phyloP scores from a whole-genome alignment of 2,888 invertebrate genomes.

The Muscina levida region DNA sequence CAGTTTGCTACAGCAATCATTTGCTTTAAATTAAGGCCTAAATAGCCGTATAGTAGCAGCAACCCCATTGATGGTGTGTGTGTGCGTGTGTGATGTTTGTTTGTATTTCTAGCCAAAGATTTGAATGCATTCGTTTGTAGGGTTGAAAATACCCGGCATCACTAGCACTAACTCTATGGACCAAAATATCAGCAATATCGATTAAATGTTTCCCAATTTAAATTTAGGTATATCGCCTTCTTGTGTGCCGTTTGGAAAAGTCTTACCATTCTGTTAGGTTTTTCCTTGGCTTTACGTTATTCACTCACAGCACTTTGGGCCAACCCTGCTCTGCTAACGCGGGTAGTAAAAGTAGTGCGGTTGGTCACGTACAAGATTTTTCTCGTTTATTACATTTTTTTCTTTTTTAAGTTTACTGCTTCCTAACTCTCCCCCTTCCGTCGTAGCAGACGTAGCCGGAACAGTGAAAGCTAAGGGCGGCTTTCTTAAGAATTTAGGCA shows the following conservation, averaged over 20 bases:
- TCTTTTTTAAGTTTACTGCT: constrained; percentile 76
- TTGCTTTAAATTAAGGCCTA: constrained; percentile 77
- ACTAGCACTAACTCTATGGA: no score
- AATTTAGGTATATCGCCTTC: constrained; percentile 49
- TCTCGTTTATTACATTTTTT: constrained; percentile 78
- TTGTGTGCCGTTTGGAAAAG: no score
- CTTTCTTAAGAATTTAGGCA: constrained; percentile 33
- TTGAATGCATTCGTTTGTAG: constrained; percentile 16
- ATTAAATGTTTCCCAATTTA: constrained; percentile 62
- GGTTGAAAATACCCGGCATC: constrained; percentile 25
- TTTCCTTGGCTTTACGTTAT: no score
- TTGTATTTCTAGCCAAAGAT: constrained; percentile 21
- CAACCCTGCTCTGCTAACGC: constrained; percentile 56
- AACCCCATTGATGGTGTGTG: constrained; percentile 58
- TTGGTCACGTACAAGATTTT: constrained; percentile 79
- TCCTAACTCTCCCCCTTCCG: constrained; percentile 66
- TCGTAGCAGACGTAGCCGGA: neutral
- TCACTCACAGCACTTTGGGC: constrained; percentile 31
- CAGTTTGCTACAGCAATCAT: constrained; percentile 71
- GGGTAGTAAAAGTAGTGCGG: constrained; percentile 70
- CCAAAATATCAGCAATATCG: constrained; percentile 54
- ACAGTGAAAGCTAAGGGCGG: constrained; percentile 45
- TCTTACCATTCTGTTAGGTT: no score
- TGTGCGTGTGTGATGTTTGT: no score
- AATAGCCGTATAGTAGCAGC: constrained; percentile 68